phyloP scores from a whole-genome alignment of 2,113 vertebrate species.

The Myotis brandtii region DNA sequence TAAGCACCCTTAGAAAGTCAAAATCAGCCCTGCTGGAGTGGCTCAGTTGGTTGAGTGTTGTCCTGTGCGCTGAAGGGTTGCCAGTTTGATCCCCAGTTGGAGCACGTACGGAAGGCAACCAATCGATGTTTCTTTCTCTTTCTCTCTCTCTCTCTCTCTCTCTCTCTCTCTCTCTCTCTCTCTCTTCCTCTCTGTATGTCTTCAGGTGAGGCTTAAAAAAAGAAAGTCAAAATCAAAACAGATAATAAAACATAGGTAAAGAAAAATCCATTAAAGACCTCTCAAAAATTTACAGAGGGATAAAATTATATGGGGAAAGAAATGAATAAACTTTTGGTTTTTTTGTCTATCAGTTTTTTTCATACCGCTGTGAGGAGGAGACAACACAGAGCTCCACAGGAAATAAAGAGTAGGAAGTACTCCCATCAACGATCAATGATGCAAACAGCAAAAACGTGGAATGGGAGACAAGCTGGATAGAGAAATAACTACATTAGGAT shows the following conservation, averaged over 20 bases:
- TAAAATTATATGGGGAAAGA: background rate
- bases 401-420: background rate
- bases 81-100: background rate
- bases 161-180: too few relatives aligned
- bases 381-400: background rate
- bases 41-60: background rate
- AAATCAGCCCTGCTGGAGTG: background rate
- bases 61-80: background rate
- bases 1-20: background rate
- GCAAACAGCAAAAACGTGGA: background rate
- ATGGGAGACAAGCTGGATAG: background rate
- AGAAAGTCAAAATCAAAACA: slow-evolving; percentile 24
- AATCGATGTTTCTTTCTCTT: too few relatives aligned
- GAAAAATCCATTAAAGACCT: background rate
- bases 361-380: background rate
- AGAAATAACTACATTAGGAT: background rate
- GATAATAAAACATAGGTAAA: slow-evolving; percentile 31
- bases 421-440: background rate
- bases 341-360: background rate
- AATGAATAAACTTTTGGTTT: background rate
- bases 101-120: background rate
- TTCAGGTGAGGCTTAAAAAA: too few relatives aligned
- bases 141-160: too few relatives aligned
- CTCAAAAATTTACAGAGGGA: background rate
- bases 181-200: too few relatives aligned